Conservation (phyloP, 1,140 invertebrate genomes). For the Drosophila obscura region DNA sequence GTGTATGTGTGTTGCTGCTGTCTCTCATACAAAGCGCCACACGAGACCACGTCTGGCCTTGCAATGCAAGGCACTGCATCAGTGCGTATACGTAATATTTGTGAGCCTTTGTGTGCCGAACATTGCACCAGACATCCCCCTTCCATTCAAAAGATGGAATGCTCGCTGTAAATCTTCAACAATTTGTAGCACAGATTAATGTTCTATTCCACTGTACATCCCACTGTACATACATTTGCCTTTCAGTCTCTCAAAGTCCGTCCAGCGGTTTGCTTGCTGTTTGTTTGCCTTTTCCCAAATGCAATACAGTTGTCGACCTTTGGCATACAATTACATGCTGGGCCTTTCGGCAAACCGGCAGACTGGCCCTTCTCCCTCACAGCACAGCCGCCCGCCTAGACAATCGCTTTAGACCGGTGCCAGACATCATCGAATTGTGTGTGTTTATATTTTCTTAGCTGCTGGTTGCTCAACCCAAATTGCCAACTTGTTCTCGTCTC, state of each 20-base stretch:
- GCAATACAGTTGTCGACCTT: conserved; percentile 65
- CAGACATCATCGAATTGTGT: conserved; percentile 35
- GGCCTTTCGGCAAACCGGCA: not conserved
- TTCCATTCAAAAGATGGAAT: too few species aligned
- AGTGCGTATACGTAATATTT: conserved; percentile 69
- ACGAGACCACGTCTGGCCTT: conserved; percentile 46
- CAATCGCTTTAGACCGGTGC: conserved; percentile 18
- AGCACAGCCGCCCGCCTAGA: conserved; percentile 1
- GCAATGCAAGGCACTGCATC: conserved; percentile 47
- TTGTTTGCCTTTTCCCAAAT: conserved; percentile 33
- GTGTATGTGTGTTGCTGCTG: conserved; percentile 11
- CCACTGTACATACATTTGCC: conserved; percentile 8
- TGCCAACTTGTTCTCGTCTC: conserved; percentile 31
- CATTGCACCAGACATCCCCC: conserved; percentile 6
- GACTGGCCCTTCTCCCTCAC: conserved; percentile 2
- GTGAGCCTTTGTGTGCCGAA: conserved; percentile 18
- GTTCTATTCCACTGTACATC: not conserved
- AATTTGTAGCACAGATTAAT: not conserved
- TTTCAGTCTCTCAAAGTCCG: too few species aligned
- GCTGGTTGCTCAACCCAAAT: conserved; percentile 22
- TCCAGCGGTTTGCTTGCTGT: not conserved
- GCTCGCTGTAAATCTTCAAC: too few species aligned
- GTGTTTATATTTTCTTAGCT: conserved; percentile 1
- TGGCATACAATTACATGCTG: conserved; percentile 66
- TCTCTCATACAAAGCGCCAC: conserved; percentile 1